Conservation (phyloP, 2,888 invertebrate species). For the Atherix ibis region DNA sequence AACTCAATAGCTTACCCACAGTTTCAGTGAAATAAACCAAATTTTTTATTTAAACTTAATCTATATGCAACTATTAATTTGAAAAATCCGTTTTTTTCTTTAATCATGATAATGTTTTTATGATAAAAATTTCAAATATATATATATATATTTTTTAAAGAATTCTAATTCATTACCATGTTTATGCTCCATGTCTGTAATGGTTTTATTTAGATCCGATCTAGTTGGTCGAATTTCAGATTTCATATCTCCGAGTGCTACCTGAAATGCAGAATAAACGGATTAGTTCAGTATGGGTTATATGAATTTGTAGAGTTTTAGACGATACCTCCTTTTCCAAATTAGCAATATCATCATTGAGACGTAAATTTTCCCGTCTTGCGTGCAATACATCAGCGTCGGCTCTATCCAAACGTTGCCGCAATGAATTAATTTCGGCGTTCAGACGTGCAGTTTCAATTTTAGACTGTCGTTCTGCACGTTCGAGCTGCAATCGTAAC, state of each 20-base stretch:
- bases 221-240: slow-evolving; percentile 44
- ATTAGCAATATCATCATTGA: slow-evolving; percentile 61
- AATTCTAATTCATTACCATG: slow-evolving; percentile 46
- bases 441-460: slow-evolving; percentile 60
- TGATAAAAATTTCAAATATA: too few species aligned
- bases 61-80: too few species aligned
- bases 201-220: slow-evolving; percentile 55
- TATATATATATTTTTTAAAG: not conserved
- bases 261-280: slow-evolving; percentile 25
- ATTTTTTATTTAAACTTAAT: too few species aligned
- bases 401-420: slow-evolving; percentile 61
- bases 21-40: slow-evolving; percentile 7
- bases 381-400: slow-evolving; percentile 69
- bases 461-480: slow-evolving; percentile 57
- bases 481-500: slow-evolving; percentile 48
- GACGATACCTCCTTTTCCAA: slow-evolving; percentile 60
- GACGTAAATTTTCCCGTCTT: slow-evolving; percentile 59
- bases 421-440: slow-evolving; percentile 54
- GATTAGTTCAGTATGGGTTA: not conserved
- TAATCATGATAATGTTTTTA: too few species aligned
- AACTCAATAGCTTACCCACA: slow-evolving; percentile 42
- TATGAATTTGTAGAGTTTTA: too few species aligned
- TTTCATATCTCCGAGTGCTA: slow-evolving; percentile 43
- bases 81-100: too few species aligned
- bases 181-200: slow-evolving; percentile 66